A percentile compares a stretch with the other conserved stretches of the same genome.
Evolutionary conservation across 2,113 vertebrate species (phyloP).

Genomic region (Dromiciops gliroides): DNA sequence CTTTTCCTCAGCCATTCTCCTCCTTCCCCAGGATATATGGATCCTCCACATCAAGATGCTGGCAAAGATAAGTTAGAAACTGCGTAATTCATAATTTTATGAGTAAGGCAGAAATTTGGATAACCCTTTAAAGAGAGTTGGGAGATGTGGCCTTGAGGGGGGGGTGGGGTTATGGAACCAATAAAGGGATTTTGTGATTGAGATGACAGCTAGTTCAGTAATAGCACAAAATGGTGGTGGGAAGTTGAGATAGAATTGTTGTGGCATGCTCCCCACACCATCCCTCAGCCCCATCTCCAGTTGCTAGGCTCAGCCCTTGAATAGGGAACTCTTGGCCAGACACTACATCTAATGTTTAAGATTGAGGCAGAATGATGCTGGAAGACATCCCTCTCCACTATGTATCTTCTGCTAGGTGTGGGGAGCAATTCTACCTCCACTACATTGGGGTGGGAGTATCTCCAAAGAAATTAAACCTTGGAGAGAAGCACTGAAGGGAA

Average conservation of each 20-base stretch:
- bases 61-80: neutral
- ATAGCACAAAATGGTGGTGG: constrained; percentile 69
- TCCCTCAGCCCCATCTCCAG: neutral
- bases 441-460: neutral
- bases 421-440: neutral
- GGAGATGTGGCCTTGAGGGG: neutral
- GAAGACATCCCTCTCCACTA: neutral
- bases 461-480: neutral
- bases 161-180: neutral
- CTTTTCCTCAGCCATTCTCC: neutral
- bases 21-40: neutral
- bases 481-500: neutral
- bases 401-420: neutral
- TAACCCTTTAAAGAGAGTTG: neutral
- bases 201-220: neutral
- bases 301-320: neutral
- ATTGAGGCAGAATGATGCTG: neutral
- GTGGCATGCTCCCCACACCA: neutral
- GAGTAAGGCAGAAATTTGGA: neutral
- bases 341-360: neutral
- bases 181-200: neutral
- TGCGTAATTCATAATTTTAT: neutral
- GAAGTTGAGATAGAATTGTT: constrained; percentile 68
- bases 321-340: neutral
- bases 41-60: neutral